These are phyloP conservation scores for Elysia crispata DNA, from an alignment of 2,888 invertebrate species.

Conservation along the genomic window DNA sequence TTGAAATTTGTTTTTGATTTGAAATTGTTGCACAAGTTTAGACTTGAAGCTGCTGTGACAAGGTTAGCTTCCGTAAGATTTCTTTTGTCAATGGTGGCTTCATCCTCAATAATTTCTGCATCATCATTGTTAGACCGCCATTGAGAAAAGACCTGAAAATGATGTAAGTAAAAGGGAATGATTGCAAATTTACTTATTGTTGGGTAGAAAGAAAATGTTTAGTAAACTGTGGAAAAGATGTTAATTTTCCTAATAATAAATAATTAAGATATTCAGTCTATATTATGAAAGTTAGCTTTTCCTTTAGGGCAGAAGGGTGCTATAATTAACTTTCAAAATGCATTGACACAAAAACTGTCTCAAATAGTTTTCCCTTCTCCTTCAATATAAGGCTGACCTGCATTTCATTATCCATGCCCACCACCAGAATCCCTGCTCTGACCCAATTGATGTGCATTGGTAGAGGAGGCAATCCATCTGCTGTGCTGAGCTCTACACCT, in stretches of 20 bases:
- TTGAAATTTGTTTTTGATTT: slow-evolving; percentile 65
- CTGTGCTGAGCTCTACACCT: slow-evolving; percentile 92
- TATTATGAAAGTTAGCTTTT: too few relatives aligned
- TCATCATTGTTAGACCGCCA: slow-evolving; percentile 81
- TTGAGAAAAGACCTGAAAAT: slow-evolving; percentile 89
- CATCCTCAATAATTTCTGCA: slow-evolving; percentile 47
- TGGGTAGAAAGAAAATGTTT: too few relatives aligned
- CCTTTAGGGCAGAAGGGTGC: too few relatives aligned
- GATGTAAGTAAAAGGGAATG: neutral
- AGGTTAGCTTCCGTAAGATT: slow-evolving; percentile 71
- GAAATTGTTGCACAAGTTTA: slow-evolving; percentile 51
- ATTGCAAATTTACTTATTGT: too few relatives aligned
- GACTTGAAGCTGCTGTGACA: slow-evolving; percentile 55
- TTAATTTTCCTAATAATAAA: too few relatives aligned
- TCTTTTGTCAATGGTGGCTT: slow-evolving; percentile 58
- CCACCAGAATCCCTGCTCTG: slow-evolving; percentile 96
- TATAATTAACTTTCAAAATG: too few relatives aligned
- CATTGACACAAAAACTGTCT: too few relatives aligned
- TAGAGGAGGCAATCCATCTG: slow-evolving; percentile 95
- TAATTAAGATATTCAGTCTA: too few relatives aligned
- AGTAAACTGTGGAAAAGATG: too few relatives aligned
- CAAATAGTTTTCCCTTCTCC: too few relatives aligned
- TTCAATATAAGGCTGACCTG: slow-evolving; percentile 79
- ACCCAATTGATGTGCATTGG: slow-evolving; percentile 99
- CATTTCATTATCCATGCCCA: slow-evolving; percentile 99